Conservation (phyloP, 2,797 vertebrate genomes). For the Champsocephalus esox region DNA sequence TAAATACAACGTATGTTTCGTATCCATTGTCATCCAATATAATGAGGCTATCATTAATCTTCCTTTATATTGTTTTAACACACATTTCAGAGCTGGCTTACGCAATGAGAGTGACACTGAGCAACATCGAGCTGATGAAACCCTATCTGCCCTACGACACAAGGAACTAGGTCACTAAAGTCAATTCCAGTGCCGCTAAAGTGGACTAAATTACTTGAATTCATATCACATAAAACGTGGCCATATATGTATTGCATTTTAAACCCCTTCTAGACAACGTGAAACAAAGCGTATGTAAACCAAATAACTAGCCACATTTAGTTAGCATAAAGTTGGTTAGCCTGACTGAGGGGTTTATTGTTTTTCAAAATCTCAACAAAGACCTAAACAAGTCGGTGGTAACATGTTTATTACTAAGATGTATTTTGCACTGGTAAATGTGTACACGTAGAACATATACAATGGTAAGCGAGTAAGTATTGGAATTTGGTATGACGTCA, state of each 20-base stretch:
- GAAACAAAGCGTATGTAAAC: neutral
- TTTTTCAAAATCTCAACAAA: conserved; percentile 38
- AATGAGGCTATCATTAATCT: neutral
- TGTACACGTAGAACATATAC: neutral
- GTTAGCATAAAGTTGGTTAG: neutral
- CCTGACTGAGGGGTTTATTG: neutral
- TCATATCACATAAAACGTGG: neutral
- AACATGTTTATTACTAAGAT: neutral
- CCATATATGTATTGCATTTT: neutral
- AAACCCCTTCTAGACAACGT: neutral
- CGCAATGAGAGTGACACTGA: conserved; percentile 25
- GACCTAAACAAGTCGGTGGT: neutral
- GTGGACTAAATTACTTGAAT: neutral
- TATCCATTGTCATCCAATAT: rapidly evolving
- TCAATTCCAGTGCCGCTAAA: neutral
- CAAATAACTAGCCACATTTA: neutral
- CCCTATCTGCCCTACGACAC: neutral
- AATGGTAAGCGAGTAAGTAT: neutral
- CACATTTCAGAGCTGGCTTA: conserved; percentile 7
- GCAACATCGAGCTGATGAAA: conserved; percentile 55
- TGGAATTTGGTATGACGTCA: neutral
- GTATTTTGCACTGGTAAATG: neutral
- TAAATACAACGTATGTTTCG: neutral
- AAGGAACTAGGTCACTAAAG: conserved; percentile 10
- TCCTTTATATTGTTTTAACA: neutral